Conservation (phyloP, 2,888 invertebrate species). For the Cenopis cana region DNA sequence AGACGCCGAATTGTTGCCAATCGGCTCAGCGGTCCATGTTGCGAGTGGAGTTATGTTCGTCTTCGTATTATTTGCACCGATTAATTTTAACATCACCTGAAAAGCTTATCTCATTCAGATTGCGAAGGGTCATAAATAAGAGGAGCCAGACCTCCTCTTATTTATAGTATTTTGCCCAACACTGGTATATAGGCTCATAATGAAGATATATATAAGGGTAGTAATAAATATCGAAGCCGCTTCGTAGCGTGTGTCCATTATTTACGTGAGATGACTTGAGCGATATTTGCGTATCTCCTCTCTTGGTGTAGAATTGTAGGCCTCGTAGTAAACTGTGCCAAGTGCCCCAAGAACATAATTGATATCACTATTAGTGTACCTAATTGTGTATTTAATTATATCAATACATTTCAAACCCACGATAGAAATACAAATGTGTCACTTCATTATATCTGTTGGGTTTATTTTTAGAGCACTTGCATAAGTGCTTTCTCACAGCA, state of each 20-base stretch:
- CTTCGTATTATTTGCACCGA: conserved; percentile 16
- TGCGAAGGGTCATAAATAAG: background rate
- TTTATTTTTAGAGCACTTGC: conserved; percentile 23
- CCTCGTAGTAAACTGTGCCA: background rate
- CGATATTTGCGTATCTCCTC: too few species aligned
- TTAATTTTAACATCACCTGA: conserved; percentile 32
- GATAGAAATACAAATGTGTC: conserved; percentile 40
- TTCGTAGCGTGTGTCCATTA: background rate
- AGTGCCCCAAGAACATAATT: conserved; percentile 3
- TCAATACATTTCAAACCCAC: conserved; percentile 23
- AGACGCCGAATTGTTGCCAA: conserved; percentile 62
- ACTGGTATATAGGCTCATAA: background rate
- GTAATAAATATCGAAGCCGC: background rate
- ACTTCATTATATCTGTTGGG: conserved; percentile 33
- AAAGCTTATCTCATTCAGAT: conserved; percentile 16
- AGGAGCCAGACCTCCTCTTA: too few species aligned
- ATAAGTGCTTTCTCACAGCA: conserved; percentile 29
- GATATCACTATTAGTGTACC: conserved; percentile 4
- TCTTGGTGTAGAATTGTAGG: background rate
- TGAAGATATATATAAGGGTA: too few species aligned
- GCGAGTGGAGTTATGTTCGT: conserved; percentile 42
- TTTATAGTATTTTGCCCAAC: too few species aligned
- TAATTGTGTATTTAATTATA: conserved; percentile 21
- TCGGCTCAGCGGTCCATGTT: conserved; percentile 53
- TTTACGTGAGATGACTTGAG: too few species aligned